Percentiles rank a stretch among this genome's conserved stretches.
Evolutionary conservation across 2,888 invertebrate genomes (phyloP).

Genomic region (Hydropsyche betteni): DNA sequence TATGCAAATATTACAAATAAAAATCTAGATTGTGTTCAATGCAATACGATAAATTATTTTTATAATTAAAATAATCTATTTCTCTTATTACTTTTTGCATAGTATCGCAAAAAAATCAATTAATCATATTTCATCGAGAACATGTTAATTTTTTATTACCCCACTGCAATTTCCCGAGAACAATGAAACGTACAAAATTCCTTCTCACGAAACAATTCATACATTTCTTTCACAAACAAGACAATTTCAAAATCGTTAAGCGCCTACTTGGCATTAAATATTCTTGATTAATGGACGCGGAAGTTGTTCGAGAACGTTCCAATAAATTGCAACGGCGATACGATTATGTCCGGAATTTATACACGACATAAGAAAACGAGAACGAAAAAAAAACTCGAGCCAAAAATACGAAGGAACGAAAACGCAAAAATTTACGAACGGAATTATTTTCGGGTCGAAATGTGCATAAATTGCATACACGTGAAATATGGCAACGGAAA

Average conservation of each 20-base stretch:
- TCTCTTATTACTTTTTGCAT: too few species aligned
- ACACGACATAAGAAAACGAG: not conserved
- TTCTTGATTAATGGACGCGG: conserved; percentile 31
- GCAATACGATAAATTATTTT: too few species aligned
- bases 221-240: too few species aligned
- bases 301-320: conserved; percentile 10
- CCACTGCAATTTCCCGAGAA: too few species aligned
- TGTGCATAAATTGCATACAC: not conserved
- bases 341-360: conserved; percentile 34
- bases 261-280: conserved; percentile 6
- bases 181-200: too few species aligned
- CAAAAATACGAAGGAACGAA: not conserved
- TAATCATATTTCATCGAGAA: too few species aligned
- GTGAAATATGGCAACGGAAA: not conserved
- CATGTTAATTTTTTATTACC: too few species aligned
- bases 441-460: not conserved
- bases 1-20: too few species aligned
- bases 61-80: too few species aligned
- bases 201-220: too few species aligned
- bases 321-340: conserved; percentile 23
- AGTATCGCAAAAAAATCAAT: too few species aligned
- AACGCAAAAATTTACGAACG: not conserved
- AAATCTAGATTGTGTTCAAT: too few species aligned
- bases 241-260: conserved; percentile 17
- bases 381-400: not conserved